Base-by-base conservation (phyloP, 1,140 invertebrate genomes). In the Bactericera cockerelli region DNA sequence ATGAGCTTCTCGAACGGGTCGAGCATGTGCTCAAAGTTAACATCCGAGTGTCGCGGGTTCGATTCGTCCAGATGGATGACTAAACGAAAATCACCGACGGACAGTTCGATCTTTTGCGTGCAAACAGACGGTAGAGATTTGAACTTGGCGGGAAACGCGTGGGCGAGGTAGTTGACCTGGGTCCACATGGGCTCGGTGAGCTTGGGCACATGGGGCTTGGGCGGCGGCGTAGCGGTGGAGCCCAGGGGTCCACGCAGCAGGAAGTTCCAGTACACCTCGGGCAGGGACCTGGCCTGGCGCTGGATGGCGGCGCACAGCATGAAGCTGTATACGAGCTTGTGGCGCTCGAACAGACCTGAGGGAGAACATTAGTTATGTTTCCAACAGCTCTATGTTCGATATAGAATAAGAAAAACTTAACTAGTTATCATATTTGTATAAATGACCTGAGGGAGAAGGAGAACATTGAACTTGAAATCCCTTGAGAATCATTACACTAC, bases 241-340 rank as follows among this genome's bases (percentile, higher is more conserved):
- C 65, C 72, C 11, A 64, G 54, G 14, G 81, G 74, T 10, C 86
- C 86, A 26, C 84, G 75, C 3, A 90, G 70, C 59, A 90, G 75
- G 67, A 83, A 90, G 70, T 82, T 81, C 81, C 82, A 88, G 63
- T 88, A 78, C 0, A 66, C 63, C 1, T 75, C 70, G 0, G 65
- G 68, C 3, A 90, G 77, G 3, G 70, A 60, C 0, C 72, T 73
- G 1, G 72, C 72, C 61, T 86, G 77, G 28, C 81, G 76, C 66
- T 83, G 77, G 61, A 93, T 83, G 2, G 84, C 82, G 19, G 81
- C 72, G 65, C 87, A 87, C 8, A 92, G 70, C 72, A 93, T 78
- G 64, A 93, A 89, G 66, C 85, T 87, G 68, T 86, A 93, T 25
- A 94, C 81, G 0, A 94, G 74, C 75, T 94, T 94, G 69, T 96